These are phyloP conservation scores for Platyura marginata DNA, from an alignment of 1,140 invertebrate species.

Conservation along the genomic window DNA sequence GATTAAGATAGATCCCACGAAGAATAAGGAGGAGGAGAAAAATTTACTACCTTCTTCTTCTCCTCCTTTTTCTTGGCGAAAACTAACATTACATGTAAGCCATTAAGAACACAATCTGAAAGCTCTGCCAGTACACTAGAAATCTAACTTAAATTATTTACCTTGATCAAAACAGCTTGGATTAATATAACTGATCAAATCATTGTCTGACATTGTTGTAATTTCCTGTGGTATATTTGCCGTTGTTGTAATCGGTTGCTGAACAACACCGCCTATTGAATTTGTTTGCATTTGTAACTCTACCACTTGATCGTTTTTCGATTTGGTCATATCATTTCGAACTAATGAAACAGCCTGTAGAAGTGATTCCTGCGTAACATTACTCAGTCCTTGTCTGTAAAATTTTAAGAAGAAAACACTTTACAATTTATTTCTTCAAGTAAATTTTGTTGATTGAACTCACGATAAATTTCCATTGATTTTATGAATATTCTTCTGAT, in stretches of 20 bases:
- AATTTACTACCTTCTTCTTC: too few relatives aligned
- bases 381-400: background rate
- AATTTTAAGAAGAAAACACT: background rate
- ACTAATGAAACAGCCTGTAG: slow-evolving; percentile 2
- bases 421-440: background rate
- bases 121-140: too few relatives aligned
- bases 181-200: slow-evolving; percentile 70
- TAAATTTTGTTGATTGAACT: background rate
- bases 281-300: background rate
- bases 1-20: too few relatives aligned
- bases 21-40: too few relatives aligned
- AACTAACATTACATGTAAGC: too few relatives aligned
- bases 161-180: slow-evolving; percentile 68
- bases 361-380: slow-evolving; percentile 3
- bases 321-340: background rate
- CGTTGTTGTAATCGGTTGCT: slow-evolving; percentile 6
- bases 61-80: too few relatives aligned
- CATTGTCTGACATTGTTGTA: slow-evolving; percentile 64
- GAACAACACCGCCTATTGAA: slow-evolving; percentile 4
- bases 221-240: slow-evolving; percentile 46
- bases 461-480: background rate
- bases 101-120: too few relatives aligned
- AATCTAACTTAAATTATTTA: slow-evolving; percentile 26
- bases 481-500: background rate
- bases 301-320: background rate